A percentile compares a stretch with the other conserved stretches of the same genome.
These are phyloP conservation scores for Synergus laeviventris DNA, from an alignment of 2,888 invertebrate species.

Conservation along the genomic window DNA sequence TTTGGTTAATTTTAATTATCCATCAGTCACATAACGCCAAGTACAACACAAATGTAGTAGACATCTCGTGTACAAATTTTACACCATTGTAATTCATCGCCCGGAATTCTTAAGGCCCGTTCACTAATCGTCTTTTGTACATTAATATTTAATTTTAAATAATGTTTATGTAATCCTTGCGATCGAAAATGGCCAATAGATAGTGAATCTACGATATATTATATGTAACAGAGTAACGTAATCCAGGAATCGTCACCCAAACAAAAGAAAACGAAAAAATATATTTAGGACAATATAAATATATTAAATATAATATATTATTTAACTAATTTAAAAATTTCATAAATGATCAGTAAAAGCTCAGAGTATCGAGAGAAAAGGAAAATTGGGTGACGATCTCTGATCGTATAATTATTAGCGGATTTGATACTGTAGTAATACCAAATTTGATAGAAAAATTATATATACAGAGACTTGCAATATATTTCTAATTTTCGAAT, in stretches of 20 bases:
- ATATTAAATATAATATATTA: no score
- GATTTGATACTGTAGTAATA: constrained; percentile 25
- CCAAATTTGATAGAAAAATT: constrained; percentile 53
- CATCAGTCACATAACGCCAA: constrained; percentile 63
- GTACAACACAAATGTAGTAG: constrained; percentile 41
- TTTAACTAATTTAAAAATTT: background rate
- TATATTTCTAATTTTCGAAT: constrained; percentile 26
- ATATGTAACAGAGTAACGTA: background rate
- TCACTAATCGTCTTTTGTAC: constrained; percentile 39
- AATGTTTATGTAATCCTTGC: constrained; percentile 13
- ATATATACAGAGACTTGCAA: constrained; percentile 38
- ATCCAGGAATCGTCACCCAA: background rate
- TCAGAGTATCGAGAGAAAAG: background rate
- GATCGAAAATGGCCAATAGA: constrained; percentile 16
- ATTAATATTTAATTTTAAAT: constrained; percentile 22
- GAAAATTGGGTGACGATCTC: constrained; percentile 1
- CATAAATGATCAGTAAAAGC: background rate
- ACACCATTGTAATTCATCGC: constrained; percentile 23
- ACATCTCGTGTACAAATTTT: constrained; percentile 23
- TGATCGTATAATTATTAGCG: background rate
- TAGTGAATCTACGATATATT: constrained; percentile 27
- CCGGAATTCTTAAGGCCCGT: constrained; percentile 25
- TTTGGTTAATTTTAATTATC: constrained; percentile 62
- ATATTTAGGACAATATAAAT: no score
- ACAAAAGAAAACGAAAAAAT: background rate